These are phyloP conservation scores for Burhinus oedicnemus DNA, from an alignment of 2,113 vertebrate genomes.

Conservation along the genomic window DNA sequence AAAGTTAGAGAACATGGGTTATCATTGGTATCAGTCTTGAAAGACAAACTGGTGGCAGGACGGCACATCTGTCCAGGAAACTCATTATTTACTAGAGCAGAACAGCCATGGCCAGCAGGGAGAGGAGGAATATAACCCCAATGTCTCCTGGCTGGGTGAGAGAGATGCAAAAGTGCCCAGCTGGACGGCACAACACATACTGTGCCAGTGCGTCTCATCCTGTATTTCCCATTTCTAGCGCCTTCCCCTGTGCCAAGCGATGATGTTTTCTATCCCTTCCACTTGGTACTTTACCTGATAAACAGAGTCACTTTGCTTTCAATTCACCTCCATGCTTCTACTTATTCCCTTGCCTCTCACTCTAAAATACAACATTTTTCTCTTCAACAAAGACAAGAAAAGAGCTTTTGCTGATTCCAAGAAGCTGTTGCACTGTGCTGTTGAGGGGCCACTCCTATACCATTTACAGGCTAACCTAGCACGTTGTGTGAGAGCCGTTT, in stretches of 20 bases:
- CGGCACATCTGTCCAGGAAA: neutral
- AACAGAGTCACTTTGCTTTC: neutral
- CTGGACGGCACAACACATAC: neutral
- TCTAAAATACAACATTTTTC: neutral
- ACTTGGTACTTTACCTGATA: neutral
- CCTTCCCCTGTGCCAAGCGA: neutral
- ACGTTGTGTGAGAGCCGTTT: neutral
- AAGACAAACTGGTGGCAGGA: neutral
- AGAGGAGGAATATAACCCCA: neutral
- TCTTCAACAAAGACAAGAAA: slow-evolving; percentile 15
- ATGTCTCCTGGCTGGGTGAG: neutral
- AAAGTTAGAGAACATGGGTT: neutral
- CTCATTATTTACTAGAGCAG: neutral
- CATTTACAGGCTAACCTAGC: neutral
- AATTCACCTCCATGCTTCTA: neutral
- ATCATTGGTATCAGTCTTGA: neutral
- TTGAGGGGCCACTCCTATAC: neutral
- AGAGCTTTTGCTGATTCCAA: slow-evolving; percentile 18
- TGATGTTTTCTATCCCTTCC: slow-evolving; percentile 4
- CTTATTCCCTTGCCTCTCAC: neutral
- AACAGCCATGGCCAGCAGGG: neutral
- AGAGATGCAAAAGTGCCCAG: neutral
- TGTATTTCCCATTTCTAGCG: neutral
- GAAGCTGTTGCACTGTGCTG: neutral
- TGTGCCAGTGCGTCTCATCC: neutral